These are phyloP conservation scores for Drosophila ercepeae DNA, from an alignment of 1,140 invertebrate species.

Conservation along the genomic window DNA sequence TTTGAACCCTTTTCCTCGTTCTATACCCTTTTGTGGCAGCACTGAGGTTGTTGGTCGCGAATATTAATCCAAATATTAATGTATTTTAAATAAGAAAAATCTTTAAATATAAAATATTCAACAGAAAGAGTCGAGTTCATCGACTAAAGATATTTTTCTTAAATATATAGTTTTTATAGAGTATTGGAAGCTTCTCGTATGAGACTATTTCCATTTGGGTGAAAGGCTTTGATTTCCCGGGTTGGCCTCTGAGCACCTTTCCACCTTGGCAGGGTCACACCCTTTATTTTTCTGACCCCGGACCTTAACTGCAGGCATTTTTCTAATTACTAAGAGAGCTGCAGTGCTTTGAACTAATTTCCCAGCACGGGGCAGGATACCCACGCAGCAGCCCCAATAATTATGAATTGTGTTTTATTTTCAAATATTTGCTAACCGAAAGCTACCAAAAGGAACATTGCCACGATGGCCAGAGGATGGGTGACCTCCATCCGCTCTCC, in stretches of 20 bases:
- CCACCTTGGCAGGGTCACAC: background rate
- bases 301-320: constrained; percentile 67
- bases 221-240: constrained; percentile 33
- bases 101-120: too few relatives aligned
- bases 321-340: constrained; percentile 67
- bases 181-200: background rate
- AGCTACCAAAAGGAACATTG: constrained; percentile 67
- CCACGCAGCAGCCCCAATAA: constrained; percentile 37
- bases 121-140: too few relatives aligned
- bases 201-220: background rate
- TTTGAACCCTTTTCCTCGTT: constrained; percentile 7
- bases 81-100: too few relatives aligned
- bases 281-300: background rate
- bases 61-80: too few relatives aligned
- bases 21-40: background rate
- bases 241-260: background rate
- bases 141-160: too few relatives aligned
- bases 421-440: constrained; percentile 75
- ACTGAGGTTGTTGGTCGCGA: too few relatives aligned
- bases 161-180: too few relatives aligned
- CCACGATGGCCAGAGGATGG: constrained; percentile 6
- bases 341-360: constrained; percentile 65
- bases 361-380: background rate
- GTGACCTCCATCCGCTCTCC: background rate
- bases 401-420: constrained; percentile 73